phyloP scores from a whole-genome alignment of 1,140 invertebrate species.

The Daktulosphaira vitifoliae region DNA sequence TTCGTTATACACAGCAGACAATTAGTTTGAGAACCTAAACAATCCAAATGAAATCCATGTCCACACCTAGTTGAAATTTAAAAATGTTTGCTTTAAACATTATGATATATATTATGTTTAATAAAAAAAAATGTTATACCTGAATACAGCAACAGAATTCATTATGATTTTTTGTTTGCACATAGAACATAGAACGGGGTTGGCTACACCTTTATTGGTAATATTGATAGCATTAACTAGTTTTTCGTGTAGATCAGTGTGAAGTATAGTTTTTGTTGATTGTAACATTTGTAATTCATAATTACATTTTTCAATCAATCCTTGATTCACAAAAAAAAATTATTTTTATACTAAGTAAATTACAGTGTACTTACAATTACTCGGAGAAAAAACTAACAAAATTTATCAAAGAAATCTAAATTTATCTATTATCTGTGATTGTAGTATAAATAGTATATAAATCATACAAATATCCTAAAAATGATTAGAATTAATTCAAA shows the following conservation, averaged over 20 bases:
- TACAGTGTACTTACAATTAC: too few species aligned
- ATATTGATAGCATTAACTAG: constrained; percentile 34
- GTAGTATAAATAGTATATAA: too few species aligned
- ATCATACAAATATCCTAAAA: too few species aligned
- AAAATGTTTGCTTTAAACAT: constrained; percentile 1
- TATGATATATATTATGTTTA: constrained; percentile 1
- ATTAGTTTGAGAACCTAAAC: constrained; percentile 24
- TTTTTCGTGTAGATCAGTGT: constrained; percentile 38
- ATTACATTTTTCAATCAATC: constrained; percentile 40
- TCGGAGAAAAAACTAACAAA: too few species aligned
- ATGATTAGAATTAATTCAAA: too few species aligned
- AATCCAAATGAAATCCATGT: constrained; percentile 40
- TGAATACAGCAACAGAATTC: constrained; percentile 9
- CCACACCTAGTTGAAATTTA: constrained; percentile 39
- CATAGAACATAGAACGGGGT: constrained; percentile 35
- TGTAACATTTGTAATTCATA: constrained; percentile 38
- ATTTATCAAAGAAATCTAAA: too few species aligned
- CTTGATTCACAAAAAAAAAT: too few species aligned
- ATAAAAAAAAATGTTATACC: not conserved
- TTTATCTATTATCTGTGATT: too few species aligned
- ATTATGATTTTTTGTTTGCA: constrained; percentile 35
- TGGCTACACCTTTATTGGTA: constrained; percentile 35
- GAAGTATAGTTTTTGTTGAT: constrained; percentile 36
- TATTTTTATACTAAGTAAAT: too few species aligned
- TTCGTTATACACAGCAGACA: not conserved